Evolutionary conservation across 2,888 invertebrate species (phyloP).

Genomic region (Galerucella pusilla): DNA sequence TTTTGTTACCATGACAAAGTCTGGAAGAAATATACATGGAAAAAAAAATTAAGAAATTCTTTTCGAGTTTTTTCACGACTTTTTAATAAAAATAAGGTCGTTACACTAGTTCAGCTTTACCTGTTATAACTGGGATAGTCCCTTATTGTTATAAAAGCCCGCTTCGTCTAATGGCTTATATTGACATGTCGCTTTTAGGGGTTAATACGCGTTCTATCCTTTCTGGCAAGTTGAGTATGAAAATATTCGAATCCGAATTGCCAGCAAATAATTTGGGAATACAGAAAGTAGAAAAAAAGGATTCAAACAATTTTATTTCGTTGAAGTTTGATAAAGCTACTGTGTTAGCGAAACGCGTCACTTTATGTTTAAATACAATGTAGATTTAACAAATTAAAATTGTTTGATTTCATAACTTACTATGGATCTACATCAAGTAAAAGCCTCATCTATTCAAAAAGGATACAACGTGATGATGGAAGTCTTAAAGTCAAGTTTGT

Average conservation of each 20-base stretch:
- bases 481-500: background rate
- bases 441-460: too few species aligned
- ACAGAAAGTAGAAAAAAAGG: too few species aligned
- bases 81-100: background rate
- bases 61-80: background rate
- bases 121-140: background rate
- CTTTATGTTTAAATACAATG: too few species aligned
- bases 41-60: background rate
- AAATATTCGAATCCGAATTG: background rate
- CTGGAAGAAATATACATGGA: background rate
- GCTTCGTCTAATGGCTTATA: background rate
- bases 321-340: too few species aligned
- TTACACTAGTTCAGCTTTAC: background rate
- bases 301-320: too few species aligned
- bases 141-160: background rate
- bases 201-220: background rate
- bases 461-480: background rate
- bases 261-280: background rate
- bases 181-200: slow-evolving; percentile 1
- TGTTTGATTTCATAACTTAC: too few species aligned
- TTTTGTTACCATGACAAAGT: background rate
- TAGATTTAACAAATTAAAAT: too few species aligned
- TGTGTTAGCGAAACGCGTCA: too few species aligned
- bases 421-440: too few species aligned
- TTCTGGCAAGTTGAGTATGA: background rate